Base-by-base conservation (phyloP, 2,888 invertebrate genomes). In the Heteropelma amictum region DNA sequence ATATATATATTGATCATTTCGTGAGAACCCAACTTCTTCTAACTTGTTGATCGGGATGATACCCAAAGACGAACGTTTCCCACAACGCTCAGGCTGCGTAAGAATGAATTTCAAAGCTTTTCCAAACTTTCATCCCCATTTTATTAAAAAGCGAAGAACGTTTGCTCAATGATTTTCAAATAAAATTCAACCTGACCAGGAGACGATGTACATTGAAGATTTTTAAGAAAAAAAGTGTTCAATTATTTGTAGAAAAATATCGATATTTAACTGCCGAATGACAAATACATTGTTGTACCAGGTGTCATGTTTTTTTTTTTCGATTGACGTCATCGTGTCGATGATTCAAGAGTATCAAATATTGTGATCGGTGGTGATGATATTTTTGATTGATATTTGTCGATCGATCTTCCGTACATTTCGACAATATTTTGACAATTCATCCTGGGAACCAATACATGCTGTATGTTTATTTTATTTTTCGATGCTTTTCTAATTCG, bases 31-130 rank as follows among this genome's bases (percentile, higher is more conserved):
- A 26, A 54, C 60, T 38, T 64, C 47, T 82, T 83, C 81, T 84
- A 82, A 85, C 84, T 85, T 86, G 85, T 86, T 85, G 85, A 84
- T 85, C 82, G 74, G 60, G n/a, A n/a, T 77, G 72, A 79, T 81
- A 80, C 76, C 61, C 38, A 53, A 54, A 65, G 61, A 67, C 45
- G 21, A 17, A 7, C 35, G 54, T 51, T 28, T 51, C 47, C 33
- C 63, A 45, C 45, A 51, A 54, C 63, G 35, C 42, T 33, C 56
- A n/a, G n/a, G 12, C 49, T n/a, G n/a, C n/a, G n/a, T n/a, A 17
- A 26, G 10, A 45, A 21, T 40, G 61, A 45, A 61, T 63, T 51
- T 42, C 21, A 28, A 63, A 77, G 65, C 47, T 76, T 69, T 65
- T 42, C 38, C 8, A 68, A 35, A 58, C 33, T 67, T 65, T 35